Percentiles rank a stretch among this genome's conserved stretches.
Evolutionary conservation across 2,797 vertebrate genomes (phyloP).

Genomic region (Salmo trutta): DNA sequence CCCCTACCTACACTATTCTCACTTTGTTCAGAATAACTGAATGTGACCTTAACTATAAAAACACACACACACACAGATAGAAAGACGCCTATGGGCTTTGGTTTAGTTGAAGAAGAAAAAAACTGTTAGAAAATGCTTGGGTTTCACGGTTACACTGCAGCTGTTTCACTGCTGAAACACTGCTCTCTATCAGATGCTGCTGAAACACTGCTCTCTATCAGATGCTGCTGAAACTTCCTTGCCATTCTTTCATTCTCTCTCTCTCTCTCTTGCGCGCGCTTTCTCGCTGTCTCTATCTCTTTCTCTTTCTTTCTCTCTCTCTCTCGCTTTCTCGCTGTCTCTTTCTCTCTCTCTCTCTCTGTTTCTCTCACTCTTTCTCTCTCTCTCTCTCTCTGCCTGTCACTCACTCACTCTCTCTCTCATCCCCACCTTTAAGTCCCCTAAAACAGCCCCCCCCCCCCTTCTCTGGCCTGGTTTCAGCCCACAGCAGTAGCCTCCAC

Average conservation of each 20-base stretch:
- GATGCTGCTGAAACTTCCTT: background rate
- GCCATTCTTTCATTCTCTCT: background rate
- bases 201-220: background rate
- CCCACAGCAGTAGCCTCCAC: no score
- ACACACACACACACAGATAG: background rate
- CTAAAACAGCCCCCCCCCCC: no score
- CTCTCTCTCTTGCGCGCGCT: no score
- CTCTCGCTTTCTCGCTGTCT: background rate
- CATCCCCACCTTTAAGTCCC: background rate
- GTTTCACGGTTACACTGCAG: background rate
- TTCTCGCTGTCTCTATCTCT: no score
- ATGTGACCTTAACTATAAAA: background rate
- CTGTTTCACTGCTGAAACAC: background rate
- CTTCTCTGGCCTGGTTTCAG: no score
- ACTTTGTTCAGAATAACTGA: background rate
- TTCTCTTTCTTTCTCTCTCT: background rate
- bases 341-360: background rate
- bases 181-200: background rate
- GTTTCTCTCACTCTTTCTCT: background rate
- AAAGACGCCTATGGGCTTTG: constrained; percentile 1
- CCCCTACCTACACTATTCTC: background rate
- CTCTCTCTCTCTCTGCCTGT: background rate
- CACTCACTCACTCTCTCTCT: background rate
- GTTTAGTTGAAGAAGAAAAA: background rate
- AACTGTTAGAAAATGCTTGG: no score